These are phyloP conservation scores for Lithobates sylvaticus DNA, from an alignment of 2,797 vertebrate genomes.

Conservation along the genomic window DNA sequence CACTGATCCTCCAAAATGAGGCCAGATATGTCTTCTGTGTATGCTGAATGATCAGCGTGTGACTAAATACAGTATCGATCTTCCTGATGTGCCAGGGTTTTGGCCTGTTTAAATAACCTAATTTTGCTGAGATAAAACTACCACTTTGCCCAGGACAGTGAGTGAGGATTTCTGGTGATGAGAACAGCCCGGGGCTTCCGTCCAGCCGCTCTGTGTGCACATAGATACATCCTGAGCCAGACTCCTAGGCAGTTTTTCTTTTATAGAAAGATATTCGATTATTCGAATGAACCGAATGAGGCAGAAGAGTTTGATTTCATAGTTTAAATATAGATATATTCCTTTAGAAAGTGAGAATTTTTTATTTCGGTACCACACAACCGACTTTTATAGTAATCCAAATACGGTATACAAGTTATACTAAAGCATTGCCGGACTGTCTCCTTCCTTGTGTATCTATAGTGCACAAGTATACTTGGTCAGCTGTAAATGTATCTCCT, in stretches of 20 bases:
- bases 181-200: background rate
- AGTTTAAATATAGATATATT: constrained; percentile 40
- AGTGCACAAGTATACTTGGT: background rate
- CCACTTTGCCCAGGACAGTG: background rate
- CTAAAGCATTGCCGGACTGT: background rate
- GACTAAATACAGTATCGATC: background rate
- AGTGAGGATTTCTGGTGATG: constrained; percentile 28
- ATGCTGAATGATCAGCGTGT: background rate
- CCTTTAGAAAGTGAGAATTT: constrained; percentile 36
- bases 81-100: background rate
- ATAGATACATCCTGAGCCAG: constrained; percentile 3
- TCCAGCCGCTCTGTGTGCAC: constrained; percentile 13
- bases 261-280: constrained; percentile 44
- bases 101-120: background rate
- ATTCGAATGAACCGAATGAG: constrained; percentile 28
- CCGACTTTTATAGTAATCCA: constrained; percentile 17
- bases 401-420: constrained; percentile 13
- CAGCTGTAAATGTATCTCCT: background rate
- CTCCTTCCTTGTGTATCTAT: constrained; percentile 10
- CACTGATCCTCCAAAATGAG: too few species aligned
- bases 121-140: background rate
- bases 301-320: constrained; percentile 33
- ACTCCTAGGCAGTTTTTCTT: background rate
- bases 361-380: background rate
- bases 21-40: background rate